Conservation (phyloP, 1,140 invertebrate species). For the Drosophila nebulosa region DNA sequence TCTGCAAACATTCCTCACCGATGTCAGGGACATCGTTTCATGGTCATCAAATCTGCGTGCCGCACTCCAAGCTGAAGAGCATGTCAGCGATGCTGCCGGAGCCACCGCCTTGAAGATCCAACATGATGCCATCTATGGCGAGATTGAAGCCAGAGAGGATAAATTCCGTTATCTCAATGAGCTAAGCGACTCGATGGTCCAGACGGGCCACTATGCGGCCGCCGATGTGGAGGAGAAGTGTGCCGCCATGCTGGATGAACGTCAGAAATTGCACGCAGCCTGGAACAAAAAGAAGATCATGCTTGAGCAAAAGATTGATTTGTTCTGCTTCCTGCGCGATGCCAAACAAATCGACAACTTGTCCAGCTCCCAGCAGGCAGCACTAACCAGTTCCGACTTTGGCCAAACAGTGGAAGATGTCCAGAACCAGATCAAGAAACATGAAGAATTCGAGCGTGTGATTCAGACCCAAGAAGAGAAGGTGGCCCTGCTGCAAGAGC, state of each 20-base stretch:
- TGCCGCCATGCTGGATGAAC: slow-evolving; percentile 88
- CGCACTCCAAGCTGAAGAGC: slow-evolving; percentile 91
- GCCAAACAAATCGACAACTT: slow-evolving; percentile 95
- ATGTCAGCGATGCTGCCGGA: slow-evolving; percentile 91
- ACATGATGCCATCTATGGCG: slow-evolving; percentile 95
- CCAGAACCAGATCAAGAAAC: slow-evolving; percentile 92
- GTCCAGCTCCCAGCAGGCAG: slow-evolving; percentile 93
- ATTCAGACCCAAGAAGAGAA: slow-evolving; percentile 92
- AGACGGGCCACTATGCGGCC: slow-evolving; percentile 91
- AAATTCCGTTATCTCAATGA: slow-evolving; percentile 91
- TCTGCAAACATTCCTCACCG: slow-evolving; percentile 91
- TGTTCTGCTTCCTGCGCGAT: slow-evolving; percentile 97
- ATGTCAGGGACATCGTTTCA: slow-evolving; percentile 92
- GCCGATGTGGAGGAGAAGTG: slow-evolving; percentile 90
- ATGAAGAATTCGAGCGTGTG: slow-evolving; percentile 94
- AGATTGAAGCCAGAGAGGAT: slow-evolving; percentile 96
- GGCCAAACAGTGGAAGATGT: slow-evolving; percentile 91
- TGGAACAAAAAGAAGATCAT: slow-evolving; percentile 96
- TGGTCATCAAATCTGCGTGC: slow-evolving; percentile 92
- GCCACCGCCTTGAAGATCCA: slow-evolving; percentile 94
- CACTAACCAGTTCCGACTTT: slow-evolving; percentile 84
- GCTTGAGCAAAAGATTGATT: slow-evolving; percentile 95
- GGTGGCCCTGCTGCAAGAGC: slow-evolving; percentile 90
- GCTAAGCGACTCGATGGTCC: slow-evolving; percentile 91
- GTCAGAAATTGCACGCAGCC: slow-evolving; percentile 89